Percentiles rank a stretch among this genome's conserved stretches.
phyloP scores from a whole-genome alignment of 2,113 vertebrate species.

The Vimba vimba region DNA sequence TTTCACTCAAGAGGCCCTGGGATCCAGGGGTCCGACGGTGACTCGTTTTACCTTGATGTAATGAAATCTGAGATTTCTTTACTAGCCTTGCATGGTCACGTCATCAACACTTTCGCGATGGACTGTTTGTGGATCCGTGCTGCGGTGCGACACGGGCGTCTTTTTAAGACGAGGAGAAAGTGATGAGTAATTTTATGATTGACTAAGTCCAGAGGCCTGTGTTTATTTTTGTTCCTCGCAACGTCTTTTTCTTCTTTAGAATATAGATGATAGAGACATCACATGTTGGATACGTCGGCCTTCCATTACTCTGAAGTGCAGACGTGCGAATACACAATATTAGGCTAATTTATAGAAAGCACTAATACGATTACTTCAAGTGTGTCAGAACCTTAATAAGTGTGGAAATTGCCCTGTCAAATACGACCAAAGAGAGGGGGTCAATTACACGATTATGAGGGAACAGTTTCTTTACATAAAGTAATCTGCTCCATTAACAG shows the following conservation, averaged over 20 bases:
- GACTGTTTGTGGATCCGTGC: constrained; percentile 47
- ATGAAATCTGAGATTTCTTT: constrained; percentile 29
- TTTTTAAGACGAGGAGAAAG: constrained; percentile 15
- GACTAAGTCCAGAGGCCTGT: constrained; percentile 49
- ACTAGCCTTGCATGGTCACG: constrained; percentile 6
- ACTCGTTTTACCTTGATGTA: constrained; percentile 48
- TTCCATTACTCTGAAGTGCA: constrained; percentile 65
- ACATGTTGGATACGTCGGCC: constrained; percentile 60
- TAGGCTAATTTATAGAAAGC: constrained; percentile 78
- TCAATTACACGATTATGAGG: constrained; percentile 79
- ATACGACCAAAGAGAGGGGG: constrained; percentile 76
- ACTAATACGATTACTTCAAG: constrained; percentile 85
- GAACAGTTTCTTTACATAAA: constrained; percentile 80
- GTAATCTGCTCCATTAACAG: constrained; percentile 80
- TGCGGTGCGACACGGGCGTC: constrained; percentile 16
- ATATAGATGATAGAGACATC: constrained; percentile 73
- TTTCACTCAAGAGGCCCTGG: constrained; percentile 35
- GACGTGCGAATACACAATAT: constrained; percentile 68
- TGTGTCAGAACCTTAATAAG: constrained; percentile 85
- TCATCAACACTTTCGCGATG: not conserved
- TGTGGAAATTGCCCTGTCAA: constrained; percentile 86
- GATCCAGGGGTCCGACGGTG: constrained; percentile 52
- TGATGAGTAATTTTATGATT: constrained; percentile 57
- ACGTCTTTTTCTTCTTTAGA: constrained; percentile 59
- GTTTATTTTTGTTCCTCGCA: not conserved